Evolutionary conservation across 2,113 vertebrate genomes (phyloP), one percentile per base, ranked within the genome.

Genomic region (Clarias batrachus): DNA sequence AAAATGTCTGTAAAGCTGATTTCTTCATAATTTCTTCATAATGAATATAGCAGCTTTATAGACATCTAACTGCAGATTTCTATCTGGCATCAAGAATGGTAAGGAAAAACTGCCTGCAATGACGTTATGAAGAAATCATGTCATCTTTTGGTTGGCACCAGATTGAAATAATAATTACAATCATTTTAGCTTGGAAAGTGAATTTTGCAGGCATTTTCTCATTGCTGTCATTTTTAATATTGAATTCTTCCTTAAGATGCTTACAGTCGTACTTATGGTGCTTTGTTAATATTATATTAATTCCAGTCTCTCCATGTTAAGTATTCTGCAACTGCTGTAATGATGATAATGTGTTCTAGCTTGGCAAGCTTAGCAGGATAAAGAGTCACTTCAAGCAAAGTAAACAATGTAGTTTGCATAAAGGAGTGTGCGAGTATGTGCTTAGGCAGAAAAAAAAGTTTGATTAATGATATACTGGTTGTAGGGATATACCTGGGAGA

Each of bases 201-300:
- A 76, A 77, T 81, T 80, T 79, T 85, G 25, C 19, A 37, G 70
- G 12, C 70, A 84, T 84, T 86, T 86, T 41, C 85, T 60, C 63
- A 70, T 81, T 52, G 1, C 68, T 71, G 63, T 86, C 65, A 60
- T 81, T 71, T 80, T 81, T 73, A 71, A 60, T 73, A 71, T 23
- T 68, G 33, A 17, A n/a, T 30, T 71, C 33, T 37, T 52, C 30
- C 33, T 27, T 48, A 30, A 70, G 85, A 60, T 81, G 27, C 48
- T 57, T 80, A 68, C 19, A 25, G n/a, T 33, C 9, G 19, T 41
- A 30, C 62, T 86, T 70, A 78, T 41, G 54, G 63, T 41, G 66
- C 54, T 81, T 71, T 71, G 52, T 48, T 71, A 80, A 86, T 80
- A 52, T 71, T 86, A 62, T 86, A 81, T 71, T 81, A 86, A 86